Base-by-base conservation (phyloP, 2,888 invertebrate species). In the Torymus aiolomorphi region DNA sequence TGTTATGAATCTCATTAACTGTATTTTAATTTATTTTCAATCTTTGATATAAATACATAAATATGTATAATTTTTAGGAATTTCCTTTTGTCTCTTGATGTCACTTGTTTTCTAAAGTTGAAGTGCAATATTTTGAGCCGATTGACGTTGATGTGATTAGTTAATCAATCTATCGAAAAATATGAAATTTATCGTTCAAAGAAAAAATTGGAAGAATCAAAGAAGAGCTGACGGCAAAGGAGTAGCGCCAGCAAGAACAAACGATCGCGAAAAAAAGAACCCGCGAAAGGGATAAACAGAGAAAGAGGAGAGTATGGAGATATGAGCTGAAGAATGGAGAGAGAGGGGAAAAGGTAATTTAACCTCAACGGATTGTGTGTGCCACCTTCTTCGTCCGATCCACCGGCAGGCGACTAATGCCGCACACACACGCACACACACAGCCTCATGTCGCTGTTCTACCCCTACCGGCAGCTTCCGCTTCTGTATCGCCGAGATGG, bases 271-370 rank as follows among this genome's bases (percentile, higher is more conserved):
- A 57, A 76, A 67, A 57, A 63, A 56, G 14, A 2, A 49, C 20
- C 52, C 2, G 24, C 14, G 11, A 42, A 70, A 18, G 59, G 14
- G 51, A 61, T 54, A 71, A 73, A 51, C 14, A 66, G 61, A 61
- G 57, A 20, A 63, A 16, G 10, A 52, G 51, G 13, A 20, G 16
- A 31, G 31, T 31, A 31, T 31, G 3, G 31, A 31, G 31, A 31
- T 3, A 31, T 31, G 31, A 31, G 31, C 31, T 31, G 59, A 42
- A 18, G 18, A 54, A 13, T 13, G 62, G 10, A 52, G 24, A 14
- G 14, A 18, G 16, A 24, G n/a, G 16, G n/a, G n/a, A 63, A 69
- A 78, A 86, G 84, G 84, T 88, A 87, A 88, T 87, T 87, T 86
- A 86, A 86, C 85, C 85, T 83, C 76, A 76, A 16, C 63, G n/a